Conservation (phyloP, 1,140 invertebrate genomes). For the Pachypsylla venusta region DNA sequence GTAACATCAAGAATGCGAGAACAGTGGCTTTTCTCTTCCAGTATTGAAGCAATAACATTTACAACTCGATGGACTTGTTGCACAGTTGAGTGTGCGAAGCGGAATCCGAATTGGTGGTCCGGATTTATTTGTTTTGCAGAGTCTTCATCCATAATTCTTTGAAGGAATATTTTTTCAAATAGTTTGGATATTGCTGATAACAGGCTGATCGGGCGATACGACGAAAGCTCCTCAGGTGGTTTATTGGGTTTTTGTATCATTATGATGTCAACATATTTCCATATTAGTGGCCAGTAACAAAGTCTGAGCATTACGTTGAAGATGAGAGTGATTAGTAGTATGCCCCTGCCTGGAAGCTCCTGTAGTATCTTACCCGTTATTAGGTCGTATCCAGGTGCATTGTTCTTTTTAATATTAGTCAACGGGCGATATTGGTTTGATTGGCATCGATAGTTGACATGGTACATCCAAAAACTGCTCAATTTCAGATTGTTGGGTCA, state of each 20-base stretch:
- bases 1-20: no score
- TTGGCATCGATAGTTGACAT: constrained; percentile 1
- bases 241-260: constrained; percentile 26
- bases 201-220: constrained; percentile 29
- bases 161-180: constrained; percentile 24
- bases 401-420: constrained; percentile 14
- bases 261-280: constrained; percentile 28
- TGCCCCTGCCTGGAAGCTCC: constrained; percentile 10
- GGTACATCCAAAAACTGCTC: constrained; percentile 1
- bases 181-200: constrained; percentile 25
- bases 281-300: constrained; percentile 14
- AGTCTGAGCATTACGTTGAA: constrained; percentile 9
- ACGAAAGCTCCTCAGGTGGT: constrained; percentile 21
- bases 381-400: constrained; percentile 19
- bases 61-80: constrained; percentile 11
- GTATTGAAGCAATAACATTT: not conserved
- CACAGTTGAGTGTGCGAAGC: constrained; percentile 6
- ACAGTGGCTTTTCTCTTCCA: not conserved
- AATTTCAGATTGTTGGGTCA: not conserved
- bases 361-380: constrained; percentile 18
- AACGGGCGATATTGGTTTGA: not conserved
- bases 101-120: not conserved
- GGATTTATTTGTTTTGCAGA: constrained; percentile 17
- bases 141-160: constrained; percentile 22
- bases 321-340: constrained; percentile 3